Evolutionary conservation across 2,888 invertebrate species (phyloP), one percentile per base, ranked within the genome.

Genomic region (Torymus aiolomorphi): DNA sequence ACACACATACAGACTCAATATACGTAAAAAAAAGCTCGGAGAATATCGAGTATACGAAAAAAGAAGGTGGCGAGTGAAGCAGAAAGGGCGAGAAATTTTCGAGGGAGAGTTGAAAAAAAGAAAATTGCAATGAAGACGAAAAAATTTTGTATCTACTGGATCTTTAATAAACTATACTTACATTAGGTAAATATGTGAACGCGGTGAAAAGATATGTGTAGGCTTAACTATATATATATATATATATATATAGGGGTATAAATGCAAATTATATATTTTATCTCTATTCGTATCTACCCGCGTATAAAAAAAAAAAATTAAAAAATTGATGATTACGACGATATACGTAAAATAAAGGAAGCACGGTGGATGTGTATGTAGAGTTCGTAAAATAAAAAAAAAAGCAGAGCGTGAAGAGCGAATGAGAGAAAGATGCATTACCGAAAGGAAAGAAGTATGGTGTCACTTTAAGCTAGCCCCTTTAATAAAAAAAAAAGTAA

Each of bases 261-360:
- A 84, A 85, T 84, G 83, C 79, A 84, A 83, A 86, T 85, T 86
- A 88, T 89, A 89, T 89, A 89, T 89, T 89, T 89, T 89, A 88
- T 86, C 88, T 88, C 84, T 87, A 88, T 86, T 87, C 87, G 85
- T 87, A 87, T 85, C 84, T 86, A 87, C 84, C 85, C 84, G 86
- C 86, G 86, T 84, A 85, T 80, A 85, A 86, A 83, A 83, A 83
- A 83, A 79, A 80, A 74, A 80, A 49, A 24, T 63, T 65, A 61
- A 51, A 63, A 72, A 77, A 56, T 59, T 75, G 24, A 69, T 71
- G 52, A 75, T 66, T 66, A 74, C 54, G 76, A 77, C 59, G 76
- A 69, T 76, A 69, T 76, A 74, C 73, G 80, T 80, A 74, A 77
- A 69, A 42, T 71, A 61, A 70, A 78, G 78, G 75, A 85, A 84